Evolutionary conservation across 2,797 vertebrate genomes (phyloP), one percentile per base, ranked within the genome.

Genomic region (Novumbra hubbsi): DNA sequence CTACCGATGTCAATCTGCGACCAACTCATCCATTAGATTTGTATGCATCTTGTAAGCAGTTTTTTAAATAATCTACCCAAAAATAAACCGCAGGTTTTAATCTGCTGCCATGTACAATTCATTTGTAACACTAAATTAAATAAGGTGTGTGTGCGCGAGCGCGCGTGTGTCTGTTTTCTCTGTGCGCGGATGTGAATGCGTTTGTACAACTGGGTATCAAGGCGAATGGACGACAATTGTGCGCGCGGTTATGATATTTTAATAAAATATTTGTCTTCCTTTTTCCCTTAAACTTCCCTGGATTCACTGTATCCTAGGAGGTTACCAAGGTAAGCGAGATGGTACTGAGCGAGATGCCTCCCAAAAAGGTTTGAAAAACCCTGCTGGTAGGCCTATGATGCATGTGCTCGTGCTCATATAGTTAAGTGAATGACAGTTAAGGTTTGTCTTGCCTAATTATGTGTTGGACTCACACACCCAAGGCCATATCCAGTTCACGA

Each of bases 61-160:
- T 7, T 19, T 7, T 5, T 17, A 5, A 32, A 64, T 32, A 32
- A 17, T 2, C 27, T 30, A 16, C 27, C 50, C 34, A 38, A 45
- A 45, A 1, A 12, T n/a, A 12, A 45, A 45, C 41, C 1, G 38
- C 17, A 7, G 12, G 62, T 30, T 24, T 52, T 70, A 16, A 38
- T n/a, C 24, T 30, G 45, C 41, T 3, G 21, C 41, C 5, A 16
- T 57, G 38, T 21, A 30, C 9, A 38, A 3, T 52, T 21, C 63
- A 9, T 63, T 34, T 32, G 5, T 19, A 17, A 16, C 15, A 72
- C 32, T 48, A 38, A 24, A 60, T 60, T 3, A 60, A 60, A 24
- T 27, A 24, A 60, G 21, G 21, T 60, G 69, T 63, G 80, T 77
- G 78, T 78, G 88, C 86, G 88, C 76, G 86, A 84, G 86, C 90